phyloP scores from a whole-genome alignment of 2,888 invertebrate species.

The Acleris sparsana region DNA sequence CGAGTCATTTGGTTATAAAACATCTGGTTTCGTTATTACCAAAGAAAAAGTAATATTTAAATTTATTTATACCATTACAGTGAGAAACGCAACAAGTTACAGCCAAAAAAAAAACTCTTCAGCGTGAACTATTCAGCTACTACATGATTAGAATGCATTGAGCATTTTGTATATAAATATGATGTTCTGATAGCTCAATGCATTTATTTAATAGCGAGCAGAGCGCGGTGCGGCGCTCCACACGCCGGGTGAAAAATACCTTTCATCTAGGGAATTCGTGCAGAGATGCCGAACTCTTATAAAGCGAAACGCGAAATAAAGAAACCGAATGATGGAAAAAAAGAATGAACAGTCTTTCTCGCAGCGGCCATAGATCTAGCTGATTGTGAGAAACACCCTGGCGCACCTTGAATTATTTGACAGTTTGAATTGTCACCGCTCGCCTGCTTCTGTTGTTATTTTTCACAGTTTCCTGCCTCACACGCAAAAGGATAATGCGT shows the following conservation, averaged over 20 bases:
- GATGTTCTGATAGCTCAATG: constrained; percentile 49
- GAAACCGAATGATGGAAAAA: constrained; percentile 75
- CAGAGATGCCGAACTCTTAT: constrained; percentile 76
- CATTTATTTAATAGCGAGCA: constrained; percentile 57
- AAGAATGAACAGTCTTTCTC: constrained; percentile 55
- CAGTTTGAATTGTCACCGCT: constrained; percentile 74
- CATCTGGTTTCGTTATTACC: too few relatives aligned
- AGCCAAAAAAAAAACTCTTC: neutral
- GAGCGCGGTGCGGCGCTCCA: constrained; percentile 55
- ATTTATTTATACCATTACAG: neutral
- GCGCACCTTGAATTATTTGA: constrained; percentile 79
- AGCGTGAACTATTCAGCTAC: neutral
- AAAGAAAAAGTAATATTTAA: neutral
- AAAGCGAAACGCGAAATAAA: constrained; percentile 76
- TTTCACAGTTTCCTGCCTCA: constrained; percentile 52
- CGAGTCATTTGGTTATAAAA: too few relatives aligned
- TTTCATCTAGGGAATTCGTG: constrained; percentile 80
- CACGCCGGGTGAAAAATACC: constrained; percentile 73
- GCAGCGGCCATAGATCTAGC: constrained; percentile 70
- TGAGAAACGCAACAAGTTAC: neutral
- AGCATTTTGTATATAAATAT: constrained; percentile 39
- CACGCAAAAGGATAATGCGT: constrained; percentile 57
- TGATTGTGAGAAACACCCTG: constrained; percentile 77
- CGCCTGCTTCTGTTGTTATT: constrained; percentile 63
- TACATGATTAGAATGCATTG: neutral